Percentiles rank a stretch among this genome's conserved stretches.
Evolutionary conservation across 2,113 vertebrate species (phyloP).

Genomic region (Gadus chalcogrammus): DNA sequence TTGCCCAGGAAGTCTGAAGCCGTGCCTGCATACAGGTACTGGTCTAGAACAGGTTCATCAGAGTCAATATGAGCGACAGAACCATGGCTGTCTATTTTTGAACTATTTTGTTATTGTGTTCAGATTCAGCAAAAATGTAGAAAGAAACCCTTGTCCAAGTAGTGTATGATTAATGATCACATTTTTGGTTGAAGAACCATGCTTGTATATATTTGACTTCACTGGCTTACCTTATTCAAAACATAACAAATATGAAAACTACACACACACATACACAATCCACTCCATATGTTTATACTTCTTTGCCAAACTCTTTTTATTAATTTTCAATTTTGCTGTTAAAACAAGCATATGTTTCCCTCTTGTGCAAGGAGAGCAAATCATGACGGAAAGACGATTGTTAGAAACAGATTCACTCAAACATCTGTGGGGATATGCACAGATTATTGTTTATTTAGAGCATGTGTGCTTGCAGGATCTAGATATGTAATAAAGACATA

Average conservation of each 20-base stretch:
- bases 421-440: conserved; percentile 5
- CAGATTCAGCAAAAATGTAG: neutral
- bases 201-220: neutral
- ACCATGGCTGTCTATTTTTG: no score
- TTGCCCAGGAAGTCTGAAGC: conserved; percentile 97
- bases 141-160: neutral
- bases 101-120: neutral
- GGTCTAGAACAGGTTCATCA: conserved; percentile 72
- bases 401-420: conserved; percentile 11
- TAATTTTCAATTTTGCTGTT: neutral
- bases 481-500: neutral
- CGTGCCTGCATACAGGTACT: conserved; percentile 91
- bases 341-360: neutral
- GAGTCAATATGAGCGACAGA: no score
- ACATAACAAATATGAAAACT: conserved; percentile 5
- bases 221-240: neutral
- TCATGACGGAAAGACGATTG: conserved; percentile 13
- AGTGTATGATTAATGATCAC: neutral
- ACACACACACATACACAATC: conserved; percentile 9
- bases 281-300: conserved; percentile 24
- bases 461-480: conserved; percentile 20
- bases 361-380: conserved; percentile 7
- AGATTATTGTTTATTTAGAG: neutral
- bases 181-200: neutral
- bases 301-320: conserved; percentile 20